Evolutionary conservation across 2,797 vertebrate species (phyloP).

Genomic region (Cossypha heuglini): DNA sequence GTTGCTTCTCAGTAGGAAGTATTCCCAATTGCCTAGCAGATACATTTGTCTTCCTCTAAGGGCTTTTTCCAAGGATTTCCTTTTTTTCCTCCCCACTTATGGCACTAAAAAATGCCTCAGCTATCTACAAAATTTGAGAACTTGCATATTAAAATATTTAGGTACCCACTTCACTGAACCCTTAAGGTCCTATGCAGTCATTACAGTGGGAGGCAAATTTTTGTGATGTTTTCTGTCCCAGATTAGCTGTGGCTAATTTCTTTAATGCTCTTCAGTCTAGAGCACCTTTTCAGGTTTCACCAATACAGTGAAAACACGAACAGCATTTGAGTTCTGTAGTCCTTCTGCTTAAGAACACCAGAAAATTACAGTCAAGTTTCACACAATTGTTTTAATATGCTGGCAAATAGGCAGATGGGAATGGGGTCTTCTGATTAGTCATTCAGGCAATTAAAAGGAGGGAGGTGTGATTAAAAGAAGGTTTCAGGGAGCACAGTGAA

Average conservation of each 20-base stretch:
- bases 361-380: background rate
- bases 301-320: background rate
- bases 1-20: background rate
- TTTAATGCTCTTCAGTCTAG: background rate
- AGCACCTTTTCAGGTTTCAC: background rate
- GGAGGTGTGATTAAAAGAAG: background rate
- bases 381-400: background rate
- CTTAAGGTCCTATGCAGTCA: background rate
- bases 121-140: background rate
- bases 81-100: rapidly evolving
- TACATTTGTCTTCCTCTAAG: background rate
- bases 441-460: background rate
- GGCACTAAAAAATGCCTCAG: background rate
- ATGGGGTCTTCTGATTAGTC: background rate
- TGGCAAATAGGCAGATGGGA: background rate
- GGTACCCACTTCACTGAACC: background rate
- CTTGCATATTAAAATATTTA: background rate
- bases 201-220: background rate
- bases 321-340: background rate
- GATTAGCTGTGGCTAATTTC: background rate
- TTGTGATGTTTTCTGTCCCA: background rate
- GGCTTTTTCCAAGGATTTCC: background rate
- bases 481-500: rapidly evolving
- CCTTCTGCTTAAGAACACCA: background rate
- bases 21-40: background rate